Evolutionary conservation across 2,113 vertebrate species (phyloP), one percentile per base, ranked within the genome.

Genomic region (Lates calcarifer): DNA sequence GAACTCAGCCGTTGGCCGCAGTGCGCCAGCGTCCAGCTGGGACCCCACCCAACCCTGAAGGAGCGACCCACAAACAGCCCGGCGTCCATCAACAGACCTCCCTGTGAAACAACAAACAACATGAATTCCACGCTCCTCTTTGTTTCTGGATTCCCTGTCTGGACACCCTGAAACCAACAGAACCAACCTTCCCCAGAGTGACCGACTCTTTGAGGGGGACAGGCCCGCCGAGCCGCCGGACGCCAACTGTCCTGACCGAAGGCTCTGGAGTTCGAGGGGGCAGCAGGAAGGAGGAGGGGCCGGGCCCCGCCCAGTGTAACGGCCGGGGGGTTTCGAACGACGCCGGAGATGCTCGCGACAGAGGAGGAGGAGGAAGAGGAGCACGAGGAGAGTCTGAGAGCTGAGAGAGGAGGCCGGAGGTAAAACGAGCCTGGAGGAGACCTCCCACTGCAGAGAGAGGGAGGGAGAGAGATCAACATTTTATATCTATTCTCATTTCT

Each of bases 31-130:
- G 90, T 96, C 97, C 97, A 98, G 83, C 96, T 94, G 20, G 98
- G 97, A 0, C 97, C 98, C 98, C 98, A 99, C 0, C 98, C 97
- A 0, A 98, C 96, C 0, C 97, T 92, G 81, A 99, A 99, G 0
- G 98, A 98, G 8, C 97, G 97, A 0, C 97, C 97, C 81, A 94
- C 94, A 73, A 97, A 98, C 15, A 99, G 93, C 0, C 96, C 97
- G 7, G 96, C 95, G 5, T 99, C 98, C 96, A 98, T 97, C 56
- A 99, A 74, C 1, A 98, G 88, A 39, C 88, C 93, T 0, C 96
- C 97, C 35, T 94, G 70, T 3, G 70, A 26, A n/a, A 55, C 17
- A 31, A 57, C 12, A n/a, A 1, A 60, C 61, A 41, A 71, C 14
- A 43, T 43, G 8, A 43, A 3, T 15, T 17, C 6, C 3, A 7